Evolutionary conservation across 1,140 invertebrate species (phyloP).

Genomic region (Whitmania pigra): DNA sequence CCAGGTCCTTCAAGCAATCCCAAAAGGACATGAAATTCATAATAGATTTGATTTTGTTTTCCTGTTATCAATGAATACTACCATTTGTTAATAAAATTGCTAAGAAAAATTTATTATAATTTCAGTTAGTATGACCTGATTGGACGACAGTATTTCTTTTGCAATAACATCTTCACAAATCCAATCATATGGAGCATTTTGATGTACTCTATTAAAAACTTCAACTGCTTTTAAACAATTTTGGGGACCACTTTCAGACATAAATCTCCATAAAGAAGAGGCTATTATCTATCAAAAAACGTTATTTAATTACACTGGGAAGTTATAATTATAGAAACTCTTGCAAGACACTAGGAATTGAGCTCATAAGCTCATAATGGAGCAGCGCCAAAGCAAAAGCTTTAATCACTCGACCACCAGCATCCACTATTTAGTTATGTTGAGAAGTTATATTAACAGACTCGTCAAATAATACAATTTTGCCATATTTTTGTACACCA

Average conservation of each 20-base stretch:
- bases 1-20: neutral
- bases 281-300: too few relatives aligned
- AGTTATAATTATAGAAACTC: too few relatives aligned
- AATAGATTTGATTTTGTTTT: neutral
- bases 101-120: neutral
- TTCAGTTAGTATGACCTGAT: neutral
- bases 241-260: slow-evolving; percentile 33
- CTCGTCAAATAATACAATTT: too few relatives aligned
- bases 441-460: too few relatives aligned
- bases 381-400: too few relatives aligned
- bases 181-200: slow-evolving; percentile 50
- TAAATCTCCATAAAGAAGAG: too few relatives aligned
- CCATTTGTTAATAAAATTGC: neutral
- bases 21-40: slow-evolving; percentile 8
- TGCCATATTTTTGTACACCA: too few relatives aligned
- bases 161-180: slow-evolving; percentile 60
- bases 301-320: too few relatives aligned
- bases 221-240: slow-evolving; percentile 55
- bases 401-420: too few relatives aligned
- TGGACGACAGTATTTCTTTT: slow-evolving; percentile 38
- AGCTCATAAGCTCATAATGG: too few relatives aligned
- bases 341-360: too few relatives aligned
- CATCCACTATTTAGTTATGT: too few relatives aligned
- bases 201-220: slow-evolving; percentile 57
- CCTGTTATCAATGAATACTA: neutral